phyloP scores from a whole-genome alignment of 2,888 invertebrate species.

The Ferrisia virgata region DNA sequence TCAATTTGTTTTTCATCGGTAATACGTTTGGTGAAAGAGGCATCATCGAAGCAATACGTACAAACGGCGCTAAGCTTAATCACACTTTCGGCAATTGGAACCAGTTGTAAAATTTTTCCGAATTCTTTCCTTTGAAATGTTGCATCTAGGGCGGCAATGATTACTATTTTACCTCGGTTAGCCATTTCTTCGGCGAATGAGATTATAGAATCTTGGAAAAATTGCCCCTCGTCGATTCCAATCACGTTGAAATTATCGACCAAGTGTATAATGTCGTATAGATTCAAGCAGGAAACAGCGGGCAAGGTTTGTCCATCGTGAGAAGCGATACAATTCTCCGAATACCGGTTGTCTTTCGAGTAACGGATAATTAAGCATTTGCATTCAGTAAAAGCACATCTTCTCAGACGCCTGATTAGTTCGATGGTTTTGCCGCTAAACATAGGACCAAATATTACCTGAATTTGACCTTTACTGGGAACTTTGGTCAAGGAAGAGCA shows the following conservation, averaged over 20 bases:
- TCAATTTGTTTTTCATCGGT: conserved; percentile 57
- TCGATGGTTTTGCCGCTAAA: conserved; percentile 61
- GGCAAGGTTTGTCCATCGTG: conserved; percentile 56
- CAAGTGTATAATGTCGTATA: conserved; percentile 49
- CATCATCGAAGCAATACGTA: conserved; percentile 57
- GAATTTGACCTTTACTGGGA: conserved; percentile 46
- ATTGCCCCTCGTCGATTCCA: conserved; percentile 63
- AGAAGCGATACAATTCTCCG: conserved; percentile 54
- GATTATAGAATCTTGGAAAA: conserved; percentile 57
- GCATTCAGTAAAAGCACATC: conserved; percentile 58
- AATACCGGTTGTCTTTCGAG: conserved; percentile 57
- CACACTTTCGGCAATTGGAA: conserved; percentile 58
- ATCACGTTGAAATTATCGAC: conserved; percentile 55
- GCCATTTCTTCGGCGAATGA: conserved; percentile 58
- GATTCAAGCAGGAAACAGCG: conserved; percentile 54
- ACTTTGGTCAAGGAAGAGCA: no score
- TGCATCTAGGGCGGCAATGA: conserved; percentile 61
- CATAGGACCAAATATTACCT: conserved; percentile 62
- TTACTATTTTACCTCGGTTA: conserved; percentile 59
- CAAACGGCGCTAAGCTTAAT: conserved; percentile 59
- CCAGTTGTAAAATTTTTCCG: conserved; percentile 56
- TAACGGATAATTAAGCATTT: conserved; percentile 57
- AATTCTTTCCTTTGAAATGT: conserved; percentile 57
- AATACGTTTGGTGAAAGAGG: conserved; percentile 57
- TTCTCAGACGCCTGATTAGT: conserved; percentile 57